phyloP scores from a whole-genome alignment of 2,113 vertebrate genomes.

The Columba janthina region DNA sequence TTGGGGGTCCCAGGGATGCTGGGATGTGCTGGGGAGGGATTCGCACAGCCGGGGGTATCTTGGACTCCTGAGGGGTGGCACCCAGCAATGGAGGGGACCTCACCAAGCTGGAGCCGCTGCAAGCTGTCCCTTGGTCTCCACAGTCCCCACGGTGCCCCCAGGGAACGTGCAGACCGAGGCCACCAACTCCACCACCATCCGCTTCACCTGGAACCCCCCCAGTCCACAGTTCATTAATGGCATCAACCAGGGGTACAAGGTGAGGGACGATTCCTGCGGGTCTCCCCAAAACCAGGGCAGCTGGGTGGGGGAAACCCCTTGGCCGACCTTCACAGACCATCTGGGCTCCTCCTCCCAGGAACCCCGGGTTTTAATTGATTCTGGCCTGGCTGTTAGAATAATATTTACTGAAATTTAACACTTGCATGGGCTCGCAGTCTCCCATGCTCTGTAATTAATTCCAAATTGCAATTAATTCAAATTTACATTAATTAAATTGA shows the following conservation, averaged over 20 bases:
- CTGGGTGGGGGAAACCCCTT: neutral
- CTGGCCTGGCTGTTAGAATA: conserved; percentile 1
- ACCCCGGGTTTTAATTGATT: neutral
- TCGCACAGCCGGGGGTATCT: rapidly evolving
- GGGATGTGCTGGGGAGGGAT: neutral
- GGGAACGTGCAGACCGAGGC: conserved; percentile 90
- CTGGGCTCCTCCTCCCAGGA: neutral
- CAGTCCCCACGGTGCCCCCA: conserved; percentile 95
- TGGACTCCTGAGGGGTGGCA: neutral
- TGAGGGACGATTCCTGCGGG: neutral
- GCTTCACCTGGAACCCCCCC: conserved; percentile 94
- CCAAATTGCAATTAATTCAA: conserved; percentile 78
- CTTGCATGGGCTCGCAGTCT: conserved; percentile 53
- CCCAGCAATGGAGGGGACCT: neutral
- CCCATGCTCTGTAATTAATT: conserved; percentile 71
- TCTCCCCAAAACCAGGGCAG: neutral
- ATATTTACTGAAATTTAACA: conserved; percentile 72
- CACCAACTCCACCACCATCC: conserved; percentile 92
- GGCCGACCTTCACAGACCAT: rapidly evolving
- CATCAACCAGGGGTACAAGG: conserved; percentile 99
- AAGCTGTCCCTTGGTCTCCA: neutral
- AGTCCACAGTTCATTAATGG: conserved; percentile 98
- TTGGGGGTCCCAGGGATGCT: too few relatives aligned
- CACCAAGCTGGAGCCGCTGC: rapidly evolving
- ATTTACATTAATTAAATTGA: conserved; percentile 81